phyloP scores from a whole-genome alignment of 1,140 invertebrate genomes.

The Eupeodes corollae region DNA sequence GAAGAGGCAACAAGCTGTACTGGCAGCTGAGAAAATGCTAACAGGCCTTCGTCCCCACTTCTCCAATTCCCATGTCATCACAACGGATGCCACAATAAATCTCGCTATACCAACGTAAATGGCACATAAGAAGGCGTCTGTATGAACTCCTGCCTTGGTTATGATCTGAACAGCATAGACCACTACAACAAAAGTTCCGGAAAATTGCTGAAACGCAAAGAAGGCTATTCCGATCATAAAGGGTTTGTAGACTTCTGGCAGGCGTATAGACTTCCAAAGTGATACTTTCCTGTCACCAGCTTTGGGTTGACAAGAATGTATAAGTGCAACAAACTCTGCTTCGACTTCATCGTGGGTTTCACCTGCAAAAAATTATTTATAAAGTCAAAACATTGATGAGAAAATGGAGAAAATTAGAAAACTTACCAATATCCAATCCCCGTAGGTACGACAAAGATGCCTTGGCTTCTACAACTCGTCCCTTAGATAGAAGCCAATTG shows the following conservation, averaged over 20 bases:
- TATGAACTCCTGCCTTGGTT: constrained; percentile 42
- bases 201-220: constrained; percentile 69
- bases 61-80: constrained; percentile 43
- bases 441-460: constrained; percentile 42
- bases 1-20: constrained; percentile 49
- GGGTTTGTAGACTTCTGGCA: constrained; percentile 47
- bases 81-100: constrained; percentile 41
- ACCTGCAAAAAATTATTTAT: background rate
- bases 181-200: constrained; percentile 62
- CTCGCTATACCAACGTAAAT: constrained; percentile 47
- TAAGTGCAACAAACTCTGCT: constrained; percentile 24
- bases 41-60: constrained; percentile 45
- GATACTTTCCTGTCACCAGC: constrained; percentile 25
- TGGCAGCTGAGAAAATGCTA: constrained; percentile 47
- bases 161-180: constrained; percentile 63
- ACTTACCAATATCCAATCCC: constrained; percentile 36
- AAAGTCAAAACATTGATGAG: background rate
- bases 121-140: constrained; percentile 46
- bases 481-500: constrained; percentile 50
- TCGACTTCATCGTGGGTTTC: constrained; percentile 32
- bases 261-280: constrained; percentile 19
- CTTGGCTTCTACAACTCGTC: constrained; percentile 44
- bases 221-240: constrained; percentile 51
- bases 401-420: constrained; percentile 10
- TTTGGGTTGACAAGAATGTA: constrained; percentile 20